Evolutionary conservation across 2,888 invertebrate genomes (phyloP).

Genomic region (Mimachlamys varia): DNA sequence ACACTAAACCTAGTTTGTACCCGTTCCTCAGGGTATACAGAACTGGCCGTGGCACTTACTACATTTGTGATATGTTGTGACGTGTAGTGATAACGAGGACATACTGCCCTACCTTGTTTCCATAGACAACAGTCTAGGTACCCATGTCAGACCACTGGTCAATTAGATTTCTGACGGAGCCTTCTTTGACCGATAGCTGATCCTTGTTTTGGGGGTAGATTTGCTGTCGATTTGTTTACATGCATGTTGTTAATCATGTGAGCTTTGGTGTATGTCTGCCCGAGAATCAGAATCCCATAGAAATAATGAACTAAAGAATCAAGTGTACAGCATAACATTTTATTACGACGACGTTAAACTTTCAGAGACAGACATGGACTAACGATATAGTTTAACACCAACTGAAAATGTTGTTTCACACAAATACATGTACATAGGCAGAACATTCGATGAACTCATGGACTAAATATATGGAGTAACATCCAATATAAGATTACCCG

Average conservation of each 20-base stretch:
- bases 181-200: neutral
- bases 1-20: neutral
- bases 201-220: neutral
- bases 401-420: no score
- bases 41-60: neutral
- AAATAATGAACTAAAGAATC: no score
- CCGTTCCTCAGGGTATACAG: neutral
- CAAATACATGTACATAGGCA: no score
- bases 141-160: neutral
- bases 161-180: neutral
- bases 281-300: no score
- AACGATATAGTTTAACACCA: no score
- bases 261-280: no score
- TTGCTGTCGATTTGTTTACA: neutral
- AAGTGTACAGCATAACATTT: no score
- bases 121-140: neutral
- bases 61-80: neutral
- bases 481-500: no score
- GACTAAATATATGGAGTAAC: no score
- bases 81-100: neutral
- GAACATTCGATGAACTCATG: no score
- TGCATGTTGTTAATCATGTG: neutral
- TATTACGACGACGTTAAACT: no score
- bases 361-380: no score
- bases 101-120: neutral